Evolutionary conservation across 2,888 invertebrate species (phyloP), one percentile per base, ranked within the genome.

Genomic region (Cremastinae sp.): DNA sequence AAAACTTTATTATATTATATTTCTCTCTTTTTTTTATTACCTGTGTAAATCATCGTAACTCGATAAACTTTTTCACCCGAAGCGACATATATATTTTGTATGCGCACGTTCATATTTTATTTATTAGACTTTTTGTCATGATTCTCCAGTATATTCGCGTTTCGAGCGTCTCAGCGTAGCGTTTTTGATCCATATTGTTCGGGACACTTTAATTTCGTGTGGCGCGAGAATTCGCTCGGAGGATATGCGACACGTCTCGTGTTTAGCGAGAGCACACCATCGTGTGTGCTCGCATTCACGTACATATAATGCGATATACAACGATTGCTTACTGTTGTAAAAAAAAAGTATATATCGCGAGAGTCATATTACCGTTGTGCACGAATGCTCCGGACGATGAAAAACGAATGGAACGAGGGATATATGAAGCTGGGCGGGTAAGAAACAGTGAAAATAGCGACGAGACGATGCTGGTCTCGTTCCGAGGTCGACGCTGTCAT

Each of bases 291-390:
- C 72, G 71, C 72, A 75, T 77, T 53, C 80, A 78, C 66, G 28
- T 9, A 45, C 18, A 28, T 3, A 22, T 12, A 36, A 61, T 49
- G 22, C 58, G 54, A 58, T 77, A 75, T 74, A 77, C 78, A 81
- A 81, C 75, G 76, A 80, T 80, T 80, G 78, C 78, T 80, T 79
- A 79, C 81, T 80, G 76, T 74, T 61, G 64, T 8, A 38, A 36
- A 59, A 5, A 54, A 71, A 51, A n/a, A n/a, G n/a, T n/a, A n/a
- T n/a, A n/a, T 41, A 43, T 59, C 34, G 53, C 65, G 59, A 51
- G 34, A n/a, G 70, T n/a, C 36, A 28, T 36, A 58, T 64, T 64
- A 51, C 20, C 20, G 51, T 10, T 51, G 14, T 14, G 28, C 49
- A 41, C 20, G 43, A 61, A 36, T 20, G 18, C 28, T 45, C 22